Base-by-base conservation (phyloP, 2,888 invertebrate genomes). In the Sinelater perroti region DNA sequence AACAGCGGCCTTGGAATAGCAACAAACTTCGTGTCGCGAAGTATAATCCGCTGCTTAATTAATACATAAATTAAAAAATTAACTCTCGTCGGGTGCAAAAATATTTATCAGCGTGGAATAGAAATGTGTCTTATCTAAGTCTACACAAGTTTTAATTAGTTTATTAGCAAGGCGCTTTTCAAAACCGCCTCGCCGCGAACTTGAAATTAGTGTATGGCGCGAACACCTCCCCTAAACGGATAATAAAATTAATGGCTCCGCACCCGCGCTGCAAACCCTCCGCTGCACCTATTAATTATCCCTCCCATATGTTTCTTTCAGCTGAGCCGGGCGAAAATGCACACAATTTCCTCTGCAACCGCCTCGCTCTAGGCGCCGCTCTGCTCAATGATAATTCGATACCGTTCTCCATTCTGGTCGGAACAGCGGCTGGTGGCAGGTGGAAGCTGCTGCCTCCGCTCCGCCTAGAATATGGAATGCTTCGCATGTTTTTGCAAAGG, bases 101-200 rank as follows among this genome's bases (percentile, higher is more conserved):
- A 40, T 5, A 42, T 26, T 13, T 40, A 24, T 24, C 26, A 26
- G 5, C 8, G 8, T 42, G 8, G 16, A 42, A 49, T 16, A 35
- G 36, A 38, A 18, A 21, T 36, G 36, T 49, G 49, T 18, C 36
- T 35, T 36, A 36, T 49, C 24, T 36, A 17, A 36, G 36, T 36
- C 18, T 4, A 11, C 36, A 49, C 24, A 49, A 49, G 33, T 49
- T 49, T 49, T 49, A 49, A 49, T 49, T 35, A 49, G 49, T 49
- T 49, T 49, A 49, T 49, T 49, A 49, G 20, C 49, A 21, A 18
- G 49, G 14, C 16, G 3, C 2, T 31, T 18, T 49, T 36, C 26
- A 36, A 16, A 47, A 47, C 16, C 16, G 8, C 24, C 14, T 46
- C 30, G 16, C 11, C 10, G n/a, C 11, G n/a, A 47, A 47, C 20